Percentiles rank a stretch among this genome's conserved stretches.
These are phyloP conservation scores for Morpho deidamia DNA, from an alignment of 2,888 invertebrate genomes.

Conservation along the genomic window DNA sequence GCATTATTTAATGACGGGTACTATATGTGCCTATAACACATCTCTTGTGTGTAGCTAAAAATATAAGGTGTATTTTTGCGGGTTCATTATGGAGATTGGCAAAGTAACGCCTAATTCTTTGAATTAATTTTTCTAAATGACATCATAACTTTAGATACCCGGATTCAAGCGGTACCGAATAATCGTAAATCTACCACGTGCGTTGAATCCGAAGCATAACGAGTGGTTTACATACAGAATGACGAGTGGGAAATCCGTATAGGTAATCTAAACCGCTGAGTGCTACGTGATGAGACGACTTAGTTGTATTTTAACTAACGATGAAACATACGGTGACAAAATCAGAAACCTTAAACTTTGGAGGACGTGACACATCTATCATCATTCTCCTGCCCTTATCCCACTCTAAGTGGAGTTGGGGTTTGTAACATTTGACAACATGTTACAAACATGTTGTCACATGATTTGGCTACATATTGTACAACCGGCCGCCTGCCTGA, in stretches of 20 bases:
- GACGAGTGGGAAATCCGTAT: conserved; percentile 52
- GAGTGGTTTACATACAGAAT: conserved; percentile 38
- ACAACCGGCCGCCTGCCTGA: too few species aligned
- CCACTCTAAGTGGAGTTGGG: too few species aligned
- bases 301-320: conserved; percentile 32
- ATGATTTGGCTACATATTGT: too few species aligned
- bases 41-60: too few species aligned
- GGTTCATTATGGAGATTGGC: not conserved
- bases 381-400: too few species aligned
- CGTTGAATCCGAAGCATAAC: conserved; percentile 42
- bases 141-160: conserved; percentile 18
- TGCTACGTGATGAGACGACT: conserved; percentile 62
- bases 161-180: conserved; percentile 42
- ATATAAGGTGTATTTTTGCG: too few species aligned
- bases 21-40: too few species aligned
- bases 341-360: conserved; percentile 2
- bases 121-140: not conserved
- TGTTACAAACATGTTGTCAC: too few species aligned
- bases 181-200: conserved; percentile 64
- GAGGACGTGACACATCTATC: not conserved
- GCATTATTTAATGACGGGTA: too few species aligned
- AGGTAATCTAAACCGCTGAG: conserved; percentile 60
- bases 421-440: too few species aligned
- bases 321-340: conserved; percentile 3
- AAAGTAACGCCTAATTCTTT: too few species aligned